Conservation (phyloP, 2,797 vertebrate species). For the Microcaecilia unicolor region DNA sequence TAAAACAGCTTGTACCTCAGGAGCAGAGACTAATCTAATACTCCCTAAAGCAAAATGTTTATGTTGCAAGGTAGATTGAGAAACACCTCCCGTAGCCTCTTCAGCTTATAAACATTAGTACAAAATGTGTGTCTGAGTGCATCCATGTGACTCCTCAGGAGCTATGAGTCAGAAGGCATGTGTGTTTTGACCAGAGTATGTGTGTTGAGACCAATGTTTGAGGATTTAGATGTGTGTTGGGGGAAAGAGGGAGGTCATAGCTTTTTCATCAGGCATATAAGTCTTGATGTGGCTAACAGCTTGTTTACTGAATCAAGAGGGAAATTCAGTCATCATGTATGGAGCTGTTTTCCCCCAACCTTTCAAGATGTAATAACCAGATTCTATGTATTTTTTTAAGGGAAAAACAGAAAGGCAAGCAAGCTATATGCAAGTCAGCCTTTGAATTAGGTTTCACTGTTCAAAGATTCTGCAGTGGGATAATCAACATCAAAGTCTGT, state of each 20-base stretch:
- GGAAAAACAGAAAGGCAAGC: not conserved
- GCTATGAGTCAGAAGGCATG: not conserved
- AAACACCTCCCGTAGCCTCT: conserved; percentile 3
- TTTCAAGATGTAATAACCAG: accelerated
- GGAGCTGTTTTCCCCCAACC: not conserved
- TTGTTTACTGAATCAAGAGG: not conserved
- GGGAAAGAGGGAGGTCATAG: not conserved
- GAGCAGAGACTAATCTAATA: conserved; percentile 12
- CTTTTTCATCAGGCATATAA: not conserved
- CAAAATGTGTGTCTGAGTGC: not conserved
- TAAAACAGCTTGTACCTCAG: conserved; percentile 13
- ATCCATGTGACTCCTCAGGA: not conserved
- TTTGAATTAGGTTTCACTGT: not conserved
- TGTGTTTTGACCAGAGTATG: not conserved
- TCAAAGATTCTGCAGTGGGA: accelerated
- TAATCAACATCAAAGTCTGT: not conserved
- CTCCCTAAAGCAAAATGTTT: conserved; percentile 3
- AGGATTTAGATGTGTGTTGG: not conserved
- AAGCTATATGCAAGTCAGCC: not conserved
- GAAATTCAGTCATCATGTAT: not conserved
- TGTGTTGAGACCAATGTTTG: not conserved
- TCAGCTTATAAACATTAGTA: not conserved
- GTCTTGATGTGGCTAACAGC: not conserved
- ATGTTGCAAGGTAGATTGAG: not conserved
- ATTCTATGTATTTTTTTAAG: too few relatives aligned